phyloP scores from a whole-genome alignment of 2,888 invertebrate species.

The Candidula unifasciata region DNA sequence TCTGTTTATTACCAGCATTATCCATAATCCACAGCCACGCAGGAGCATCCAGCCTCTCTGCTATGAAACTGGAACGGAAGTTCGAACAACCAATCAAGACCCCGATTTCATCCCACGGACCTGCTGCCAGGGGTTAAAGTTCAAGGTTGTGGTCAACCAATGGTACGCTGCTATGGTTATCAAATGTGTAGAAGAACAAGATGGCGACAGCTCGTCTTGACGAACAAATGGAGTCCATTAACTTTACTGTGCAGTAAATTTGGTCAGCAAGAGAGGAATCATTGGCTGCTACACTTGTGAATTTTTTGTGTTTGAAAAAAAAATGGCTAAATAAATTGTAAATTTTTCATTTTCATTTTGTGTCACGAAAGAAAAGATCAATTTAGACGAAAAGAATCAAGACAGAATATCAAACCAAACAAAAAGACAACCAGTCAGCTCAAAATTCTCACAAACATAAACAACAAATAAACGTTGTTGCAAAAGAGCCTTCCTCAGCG shows the following conservation, averaged over 20 bases:
- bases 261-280: neutral
- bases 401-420: no score
- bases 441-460: no score
- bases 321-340: no score
- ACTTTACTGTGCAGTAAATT: neutral
- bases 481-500: no score
- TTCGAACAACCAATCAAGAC: constrained; percentile 59
- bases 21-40: constrained; percentile 51
- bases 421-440: no score
- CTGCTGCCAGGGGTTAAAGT: constrained; percentile 59
- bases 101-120: constrained; percentile 60
- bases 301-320: no score
- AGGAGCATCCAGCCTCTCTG: constrained; percentile 55
- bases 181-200: constrained; percentile 54
- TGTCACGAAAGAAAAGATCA: no score
- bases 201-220: constrained; percentile 21
- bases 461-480: no score
- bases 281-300: neutral
- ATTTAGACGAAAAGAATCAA: no score
- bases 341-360: no score
- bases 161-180: constrained; percentile 60
- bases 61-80: constrained; percentile 57
- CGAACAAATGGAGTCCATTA: neutral
- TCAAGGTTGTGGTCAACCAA: constrained; percentile 57
- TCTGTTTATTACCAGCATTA: neutral